phyloP scores from a whole-genome alignment of 2,888 invertebrate species.

The Lacanobia wlatinum region DNA sequence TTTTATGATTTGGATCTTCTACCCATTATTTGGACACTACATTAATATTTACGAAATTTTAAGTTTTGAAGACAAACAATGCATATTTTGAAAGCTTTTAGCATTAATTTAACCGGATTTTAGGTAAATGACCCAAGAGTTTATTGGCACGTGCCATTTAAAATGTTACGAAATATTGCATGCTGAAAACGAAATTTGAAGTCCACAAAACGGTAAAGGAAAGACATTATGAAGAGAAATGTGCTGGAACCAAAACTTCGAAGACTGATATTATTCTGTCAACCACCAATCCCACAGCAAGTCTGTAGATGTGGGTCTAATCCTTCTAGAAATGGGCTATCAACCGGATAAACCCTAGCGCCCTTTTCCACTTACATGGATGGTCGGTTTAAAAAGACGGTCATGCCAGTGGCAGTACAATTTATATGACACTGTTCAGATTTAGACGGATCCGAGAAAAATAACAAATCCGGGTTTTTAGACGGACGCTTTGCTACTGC shows the following conservation, averaged over 20 bases:
- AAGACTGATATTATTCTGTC: not conserved
- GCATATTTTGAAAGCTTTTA: not conserved
- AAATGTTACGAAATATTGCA: conserved; percentile 2
- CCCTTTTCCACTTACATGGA: too few relatives aligned
- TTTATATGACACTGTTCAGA: too few relatives aligned
- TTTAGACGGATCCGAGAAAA: too few relatives aligned
- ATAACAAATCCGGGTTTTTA: too few relatives aligned
- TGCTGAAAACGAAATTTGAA: not conserved
- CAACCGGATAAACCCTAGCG: too few relatives aligned
- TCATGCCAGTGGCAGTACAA: too few relatives aligned
- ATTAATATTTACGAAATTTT: not conserved
- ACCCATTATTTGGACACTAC: too few relatives aligned
- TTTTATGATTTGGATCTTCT: not conserved
- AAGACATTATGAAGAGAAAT: not conserved
- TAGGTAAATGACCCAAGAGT: conserved; percentile 23
- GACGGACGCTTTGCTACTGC: too few relatives aligned
- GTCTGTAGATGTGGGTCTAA: too few relatives aligned
- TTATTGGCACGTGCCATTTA: not conserved
- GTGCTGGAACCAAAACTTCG: not conserved
- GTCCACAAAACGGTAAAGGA: not conserved
- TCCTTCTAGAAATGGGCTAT: too few relatives aligned
- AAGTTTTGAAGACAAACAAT: too few relatives aligned
- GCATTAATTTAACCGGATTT: not conserved
- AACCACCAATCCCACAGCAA: not conserved
- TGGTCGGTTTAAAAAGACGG: too few relatives aligned